Conservation (phyloP, 2,113 vertebrate genomes). For the Galbula dea region DNA sequence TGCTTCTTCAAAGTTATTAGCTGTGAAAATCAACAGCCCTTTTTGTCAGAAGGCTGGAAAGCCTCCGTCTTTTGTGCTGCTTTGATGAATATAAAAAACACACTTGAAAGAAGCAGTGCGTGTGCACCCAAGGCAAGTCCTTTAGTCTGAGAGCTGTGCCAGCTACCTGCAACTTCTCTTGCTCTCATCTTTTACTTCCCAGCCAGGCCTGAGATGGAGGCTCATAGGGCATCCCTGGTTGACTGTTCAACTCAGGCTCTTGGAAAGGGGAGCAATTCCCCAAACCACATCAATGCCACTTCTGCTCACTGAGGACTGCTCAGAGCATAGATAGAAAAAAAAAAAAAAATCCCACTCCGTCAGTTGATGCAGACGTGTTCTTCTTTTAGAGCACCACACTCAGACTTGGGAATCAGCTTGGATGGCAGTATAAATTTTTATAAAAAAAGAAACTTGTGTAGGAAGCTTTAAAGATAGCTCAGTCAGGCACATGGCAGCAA, state of each 20-base stretch:
- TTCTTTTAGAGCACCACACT: not conserved
- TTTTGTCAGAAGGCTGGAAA: not conserved
- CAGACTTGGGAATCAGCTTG: not conserved
- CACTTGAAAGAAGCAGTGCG: not conserved
- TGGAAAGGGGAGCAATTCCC: not conserved
- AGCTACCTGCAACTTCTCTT: not conserved
- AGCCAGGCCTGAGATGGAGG: not conserved
- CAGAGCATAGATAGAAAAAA: not conserved
- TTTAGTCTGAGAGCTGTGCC: not conserved
- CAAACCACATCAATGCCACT: not conserved
- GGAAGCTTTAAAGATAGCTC: slow-evolving; percentile 46
- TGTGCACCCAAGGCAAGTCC: not conserved
- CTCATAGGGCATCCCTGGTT: not conserved
- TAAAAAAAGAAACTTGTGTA: slow-evolving; percentile 47
- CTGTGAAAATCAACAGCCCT: not conserved
- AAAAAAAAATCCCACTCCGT: not conserved
- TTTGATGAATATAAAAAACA: not conserved
- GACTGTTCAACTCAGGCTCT: not conserved
- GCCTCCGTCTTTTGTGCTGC: not conserved
- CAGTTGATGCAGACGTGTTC: not conserved
- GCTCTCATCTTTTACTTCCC: not conserved
- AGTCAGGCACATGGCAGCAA: not conserved
- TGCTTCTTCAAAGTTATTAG: not conserved
- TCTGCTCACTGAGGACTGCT: not conserved
- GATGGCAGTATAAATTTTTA: not conserved